phyloP scores from a whole-genome alignment of 2,797 vertebrate genomes.

The Syncerus caffer region DNA sequence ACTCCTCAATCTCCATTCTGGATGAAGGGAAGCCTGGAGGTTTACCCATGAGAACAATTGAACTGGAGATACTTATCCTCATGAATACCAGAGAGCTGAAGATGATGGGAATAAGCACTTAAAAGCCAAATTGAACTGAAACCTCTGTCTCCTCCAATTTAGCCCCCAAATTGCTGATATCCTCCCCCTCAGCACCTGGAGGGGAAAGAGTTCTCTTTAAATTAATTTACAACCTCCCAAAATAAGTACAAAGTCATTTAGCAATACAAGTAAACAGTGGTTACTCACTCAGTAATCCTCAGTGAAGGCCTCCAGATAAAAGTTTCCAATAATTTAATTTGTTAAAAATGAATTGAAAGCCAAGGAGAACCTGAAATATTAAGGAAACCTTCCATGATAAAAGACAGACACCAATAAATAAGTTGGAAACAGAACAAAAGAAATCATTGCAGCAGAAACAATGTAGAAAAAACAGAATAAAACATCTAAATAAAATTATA shows the following conservation, averaged over 20 bases:
- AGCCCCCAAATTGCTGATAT: not conserved
- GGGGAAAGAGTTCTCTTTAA: not conserved
- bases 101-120: not conserved
- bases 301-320: not conserved
- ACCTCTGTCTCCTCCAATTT: not conserved
- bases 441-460: not conserved
- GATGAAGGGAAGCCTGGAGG: not conserved
- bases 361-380: not conserved
- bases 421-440: not conserved
- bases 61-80: not conserved
- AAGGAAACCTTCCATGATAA: not conserved
- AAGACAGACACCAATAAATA: not conserved
- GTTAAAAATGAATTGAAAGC: slow-evolving; percentile 17
- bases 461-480: not conserved
- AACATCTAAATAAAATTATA: not conserved
- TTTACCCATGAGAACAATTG: not conserved
- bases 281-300: not conserved
- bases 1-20: not conserved
- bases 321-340: not conserved
- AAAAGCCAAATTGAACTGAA: not conserved
- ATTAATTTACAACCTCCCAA: not conserved
- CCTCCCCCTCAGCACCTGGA: not conserved
- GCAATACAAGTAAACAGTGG: not conserved
- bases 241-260: not conserved
- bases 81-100: not conserved